These are phyloP conservation scores for Erebia palarica DNA, from an alignment of 2,888 invertebrate genomes.

Conservation along the genomic window DNA sequence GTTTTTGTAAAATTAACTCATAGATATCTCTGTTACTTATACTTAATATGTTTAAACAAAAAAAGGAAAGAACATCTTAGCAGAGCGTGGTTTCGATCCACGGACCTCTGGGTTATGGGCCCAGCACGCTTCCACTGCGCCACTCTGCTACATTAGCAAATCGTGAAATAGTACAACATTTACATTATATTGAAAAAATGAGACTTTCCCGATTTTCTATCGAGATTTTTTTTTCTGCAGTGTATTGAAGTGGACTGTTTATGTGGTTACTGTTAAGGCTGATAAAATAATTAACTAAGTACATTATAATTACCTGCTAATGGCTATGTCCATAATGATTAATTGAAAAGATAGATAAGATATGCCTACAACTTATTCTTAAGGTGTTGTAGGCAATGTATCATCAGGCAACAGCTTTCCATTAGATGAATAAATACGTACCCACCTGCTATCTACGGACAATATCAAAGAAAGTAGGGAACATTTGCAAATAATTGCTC, in stretches of 20 bases:
- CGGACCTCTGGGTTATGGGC: constrained; percentile 96
- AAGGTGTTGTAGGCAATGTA: not conserved
- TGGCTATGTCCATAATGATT: not conserved
- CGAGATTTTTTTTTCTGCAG: too few relatives aligned
- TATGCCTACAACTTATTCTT: too few relatives aligned
- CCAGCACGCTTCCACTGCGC: constrained; percentile 93
- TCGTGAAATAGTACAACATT: not conserved
- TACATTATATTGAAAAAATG: not conserved
- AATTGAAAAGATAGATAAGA: not conserved
- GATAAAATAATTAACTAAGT: too few relatives aligned
- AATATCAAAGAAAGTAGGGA: constrained; percentile 30
- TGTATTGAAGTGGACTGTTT: too few relatives aligned
- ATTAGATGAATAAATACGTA: constrained; percentile 10
- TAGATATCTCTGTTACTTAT: not conserved
- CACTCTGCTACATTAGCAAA: constrained; percentile 83
- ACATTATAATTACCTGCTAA: not conserved
- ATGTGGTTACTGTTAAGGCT: too few relatives aligned
- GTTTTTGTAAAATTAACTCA: not conserved
- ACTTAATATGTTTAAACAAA: not conserved
- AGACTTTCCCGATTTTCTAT: too few relatives aligned
- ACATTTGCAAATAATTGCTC: constrained; percentile 35
- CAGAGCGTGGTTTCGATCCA: constrained; percentile 95
- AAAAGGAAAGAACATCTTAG: constrained; percentile 59
- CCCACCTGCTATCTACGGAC: constrained; percentile 9
- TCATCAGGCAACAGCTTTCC: constrained; percentile 8